These are phyloP conservation scores for Xiphophorus maculatus DNA, from an alignment of 2,113 vertebrate genomes.

Conservation along the genomic window DNA sequence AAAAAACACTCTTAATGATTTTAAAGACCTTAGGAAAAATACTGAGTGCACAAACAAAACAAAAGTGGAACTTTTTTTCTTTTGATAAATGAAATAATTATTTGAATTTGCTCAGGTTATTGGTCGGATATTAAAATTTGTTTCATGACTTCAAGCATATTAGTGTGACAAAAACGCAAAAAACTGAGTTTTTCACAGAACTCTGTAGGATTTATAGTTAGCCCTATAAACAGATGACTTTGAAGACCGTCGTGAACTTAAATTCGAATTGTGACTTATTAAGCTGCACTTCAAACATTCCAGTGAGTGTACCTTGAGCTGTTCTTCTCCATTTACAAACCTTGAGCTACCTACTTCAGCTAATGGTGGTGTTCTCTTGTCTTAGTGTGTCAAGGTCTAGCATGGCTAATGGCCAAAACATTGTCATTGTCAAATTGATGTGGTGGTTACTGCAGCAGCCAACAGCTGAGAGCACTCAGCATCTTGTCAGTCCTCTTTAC, in stretches of 20 bases:
- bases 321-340: conserved; percentile 35
- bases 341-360: conserved; percentile 42
- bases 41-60: no score
- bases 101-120: no score
- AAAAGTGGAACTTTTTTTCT: no score
- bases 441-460: conserved; percentile 39
- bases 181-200: no score
- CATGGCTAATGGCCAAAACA: conserved; percentile 64
- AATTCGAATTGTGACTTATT: conserved; percentile 35
- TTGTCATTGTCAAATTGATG: conserved; percentile 53
- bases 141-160: no score
- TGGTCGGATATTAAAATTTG: no score
- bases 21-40: no score
- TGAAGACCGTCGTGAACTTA: not conserved
- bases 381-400: conserved; percentile 62
- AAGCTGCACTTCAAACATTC: not conserved
- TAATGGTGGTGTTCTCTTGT: conserved; percentile 41
- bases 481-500: conserved; percentile 45
- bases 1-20: no score
- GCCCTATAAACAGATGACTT: not conserved
- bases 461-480: conserved; percentile 53
- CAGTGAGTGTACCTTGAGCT: conserved; percentile 24
- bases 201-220: no score
- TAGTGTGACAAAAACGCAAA: no score
- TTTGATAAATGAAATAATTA: no score